Evolutionary conservation across 2,797 vertebrate genomes (phyloP), one percentile per base, ranked within the genome.

Genomic region (Zonotrichia albicollis): DNA sequence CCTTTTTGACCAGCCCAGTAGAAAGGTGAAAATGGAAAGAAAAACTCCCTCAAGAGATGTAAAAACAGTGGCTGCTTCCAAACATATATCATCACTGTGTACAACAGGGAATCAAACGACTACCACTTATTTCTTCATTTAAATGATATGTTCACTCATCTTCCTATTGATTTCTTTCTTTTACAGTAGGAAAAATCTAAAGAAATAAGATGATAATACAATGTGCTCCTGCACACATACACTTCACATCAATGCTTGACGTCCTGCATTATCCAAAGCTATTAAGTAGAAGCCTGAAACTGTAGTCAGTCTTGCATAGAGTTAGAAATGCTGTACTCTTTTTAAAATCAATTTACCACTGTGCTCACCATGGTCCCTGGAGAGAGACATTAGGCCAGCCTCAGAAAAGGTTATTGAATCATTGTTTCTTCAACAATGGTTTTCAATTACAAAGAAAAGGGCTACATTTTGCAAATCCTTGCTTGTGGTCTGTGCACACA

Each of bases 321-420:
- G 71, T 77, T 57, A 81, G 82, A 96, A 96, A 93, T 72, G 46
- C 72, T 57, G 22, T 45, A 93, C 25, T 90, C 54, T 73, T 87
- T 90, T 94, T 89, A 73, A 96, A 96, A 96, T 92, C 87, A 90
- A 65, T 96, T 96, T 96, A 92, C 74, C 51, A 70, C 65, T 89
- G 75, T 62, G 78, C 77, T 95, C 73, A 85, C 84, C 55, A 65
- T 11, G 46, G 72, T 90, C 78, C 76, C 94, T 74, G 64, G 65
- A 87, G 92, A 94, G 62, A 96, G 9, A 84, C 42, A 84, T 92
- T 92, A 93, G 87, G 73, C 58, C 67, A 95, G 76, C 34, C 66
- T 91, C 32, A 54, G 85, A 74, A 84, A 92, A 90, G 65, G 86
- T 87, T 94, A 94, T 30, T 83, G 89, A 94, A 96, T 75, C 66